Percentiles rank a stretch among this genome's conserved stretches.
Evolutionary conservation across 2,797 vertebrate genomes (phyloP).

Genomic region (Tapirus indicus): DNA sequence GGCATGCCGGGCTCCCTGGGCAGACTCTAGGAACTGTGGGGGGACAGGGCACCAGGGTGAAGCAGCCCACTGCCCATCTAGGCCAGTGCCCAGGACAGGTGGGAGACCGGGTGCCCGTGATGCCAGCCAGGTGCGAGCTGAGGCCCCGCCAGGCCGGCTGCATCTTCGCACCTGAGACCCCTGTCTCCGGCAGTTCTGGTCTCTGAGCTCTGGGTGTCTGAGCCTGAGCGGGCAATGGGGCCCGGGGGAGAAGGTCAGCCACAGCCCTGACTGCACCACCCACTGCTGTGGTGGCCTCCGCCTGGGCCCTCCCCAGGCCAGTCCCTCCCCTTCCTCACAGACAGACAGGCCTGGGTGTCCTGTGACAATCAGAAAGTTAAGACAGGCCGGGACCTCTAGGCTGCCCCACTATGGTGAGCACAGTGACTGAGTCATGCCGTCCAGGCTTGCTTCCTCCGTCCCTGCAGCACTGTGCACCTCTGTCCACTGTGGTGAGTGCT

Average conservation of each 20-base stretch:
- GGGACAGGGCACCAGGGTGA: neutral
- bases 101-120: neutral
- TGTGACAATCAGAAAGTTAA: neutral
- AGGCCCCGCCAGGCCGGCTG: neutral
- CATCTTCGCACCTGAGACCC: neutral
- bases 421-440: neutral
- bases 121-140: neutral
- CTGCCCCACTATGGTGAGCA: neutral
- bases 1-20: neutral
- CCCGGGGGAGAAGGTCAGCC: neutral
- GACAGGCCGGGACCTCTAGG: neutral
- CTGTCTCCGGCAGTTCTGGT: rapidly evolving
- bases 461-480: neutral
- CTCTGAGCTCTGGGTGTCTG: neutral
- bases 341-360: neutral
- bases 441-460: neutral
- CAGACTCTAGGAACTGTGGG: neutral
- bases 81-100: rapidly evolving
- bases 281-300: neutral
- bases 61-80: neutral
- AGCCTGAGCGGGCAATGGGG: neutral
- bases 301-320: neutral
- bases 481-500: too few relatives aligned
- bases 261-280: neutral
- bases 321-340: neutral